A percentile compares a stretch with the other conserved stretches of the same genome.
phyloP scores from a whole-genome alignment of 2,797 vertebrate genomes.

The Sphenodon punctatus region DNA sequence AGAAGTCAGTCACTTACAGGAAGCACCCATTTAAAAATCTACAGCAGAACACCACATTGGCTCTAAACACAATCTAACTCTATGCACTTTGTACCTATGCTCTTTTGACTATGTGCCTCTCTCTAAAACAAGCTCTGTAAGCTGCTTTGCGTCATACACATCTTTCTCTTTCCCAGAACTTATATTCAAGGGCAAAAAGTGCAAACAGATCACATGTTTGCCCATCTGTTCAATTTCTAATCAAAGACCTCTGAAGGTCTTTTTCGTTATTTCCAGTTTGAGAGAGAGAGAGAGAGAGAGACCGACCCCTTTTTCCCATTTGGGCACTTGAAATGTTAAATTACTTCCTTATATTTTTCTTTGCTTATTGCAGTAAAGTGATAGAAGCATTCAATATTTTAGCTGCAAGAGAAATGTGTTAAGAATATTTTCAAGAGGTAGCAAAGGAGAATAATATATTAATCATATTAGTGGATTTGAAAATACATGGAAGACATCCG shows the following conservation, averaged over 20 bases:
- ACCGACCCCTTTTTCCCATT: not conserved
- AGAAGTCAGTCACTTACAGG: not conserved
- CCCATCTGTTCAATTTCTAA: conserved; percentile 32
- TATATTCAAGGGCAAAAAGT: conserved; percentile 25
- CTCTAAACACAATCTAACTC: not conserved
- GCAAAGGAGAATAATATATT: not conserved
- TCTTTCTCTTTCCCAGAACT: not conserved
- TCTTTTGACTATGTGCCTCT: not conserved
- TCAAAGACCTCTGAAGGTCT: conserved; percentile 32
- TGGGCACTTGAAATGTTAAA: not conserved
- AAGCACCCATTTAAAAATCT: not conserved
- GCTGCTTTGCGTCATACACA: not conserved
- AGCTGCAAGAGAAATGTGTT: not conserved
- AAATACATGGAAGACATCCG: not conserved
- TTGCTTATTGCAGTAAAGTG: not conserved
- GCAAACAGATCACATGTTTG: conserved; percentile 29
- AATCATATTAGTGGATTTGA: not conserved
- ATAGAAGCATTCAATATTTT: not conserved
- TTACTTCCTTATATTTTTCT: not conserved
- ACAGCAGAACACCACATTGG: not conserved
- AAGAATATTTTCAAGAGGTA: not conserved
- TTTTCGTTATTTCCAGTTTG: not conserved
- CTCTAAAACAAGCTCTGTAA: conserved; percentile 1
- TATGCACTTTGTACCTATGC: not conserved
- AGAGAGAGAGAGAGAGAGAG: not conserved